Evolutionary conservation across 2,113 vertebrate species (phyloP).

Genomic region (Chionodraco myersi): DNA sequence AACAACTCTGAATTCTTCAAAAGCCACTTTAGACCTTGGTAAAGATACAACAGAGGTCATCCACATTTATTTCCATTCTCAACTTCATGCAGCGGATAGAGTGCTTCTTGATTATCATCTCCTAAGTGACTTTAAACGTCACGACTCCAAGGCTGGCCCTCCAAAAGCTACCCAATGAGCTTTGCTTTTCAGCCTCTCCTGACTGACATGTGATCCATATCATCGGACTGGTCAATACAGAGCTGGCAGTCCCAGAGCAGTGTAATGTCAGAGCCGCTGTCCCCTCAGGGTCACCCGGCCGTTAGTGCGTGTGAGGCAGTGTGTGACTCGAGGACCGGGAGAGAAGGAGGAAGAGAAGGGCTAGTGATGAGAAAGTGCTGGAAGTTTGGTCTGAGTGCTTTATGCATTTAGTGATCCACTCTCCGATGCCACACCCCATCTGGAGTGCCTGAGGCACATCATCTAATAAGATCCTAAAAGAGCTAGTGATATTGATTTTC

Average conservation of each 20-base stretch:
- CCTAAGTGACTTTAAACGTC: not conserved
- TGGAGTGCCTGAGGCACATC: conserved; percentile 71
- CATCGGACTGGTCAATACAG: conserved; percentile 61
- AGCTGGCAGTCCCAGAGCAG: conserved; percentile 30
- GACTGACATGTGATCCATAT: conserved; percentile 63
- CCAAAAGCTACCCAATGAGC: not conserved
- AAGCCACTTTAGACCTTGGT: conserved; percentile 13
- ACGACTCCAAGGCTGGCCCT: conserved; percentile 11
- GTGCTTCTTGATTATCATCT: conserved; percentile 15
- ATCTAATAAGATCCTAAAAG: conserved; percentile 77
- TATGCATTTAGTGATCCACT: conserved; percentile 67
- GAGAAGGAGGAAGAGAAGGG: not conserved
- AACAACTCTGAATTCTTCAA: not conserved
- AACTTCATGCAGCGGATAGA: not conserved
- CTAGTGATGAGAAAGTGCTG: conserved; percentile 48
- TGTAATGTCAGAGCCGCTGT: conserved; percentile 31
- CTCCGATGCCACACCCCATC: conserved; percentile 74
- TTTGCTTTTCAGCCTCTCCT: conserved; percentile 33
- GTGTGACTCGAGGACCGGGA: conserved; percentile 3
- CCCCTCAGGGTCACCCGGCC: conserved; percentile 23
- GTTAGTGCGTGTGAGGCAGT: not conserved
- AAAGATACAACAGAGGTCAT: conserved; percentile 17
- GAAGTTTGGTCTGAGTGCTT: conserved; percentile 62
- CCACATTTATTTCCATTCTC: conserved; percentile 18
- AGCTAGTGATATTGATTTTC: conserved; percentile 79